These are phyloP conservation scores for Chymomyza fuscimana DNA, from an alignment of 2,888 invertebrate species.

Conservation along the genomic window DNA sequence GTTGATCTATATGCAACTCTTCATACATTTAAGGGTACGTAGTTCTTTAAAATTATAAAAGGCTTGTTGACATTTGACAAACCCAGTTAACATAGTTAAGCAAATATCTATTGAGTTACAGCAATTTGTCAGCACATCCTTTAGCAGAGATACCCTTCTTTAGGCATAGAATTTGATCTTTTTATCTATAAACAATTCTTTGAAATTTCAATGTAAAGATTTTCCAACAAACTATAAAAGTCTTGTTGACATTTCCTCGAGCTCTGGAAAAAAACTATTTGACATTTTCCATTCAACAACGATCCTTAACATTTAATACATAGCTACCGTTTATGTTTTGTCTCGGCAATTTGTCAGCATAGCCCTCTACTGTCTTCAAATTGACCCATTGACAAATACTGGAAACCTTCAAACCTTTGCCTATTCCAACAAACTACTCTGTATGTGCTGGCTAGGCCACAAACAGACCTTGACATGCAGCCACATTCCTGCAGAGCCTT, in stretches of 20 bases:
- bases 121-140: too few relatives aligned
- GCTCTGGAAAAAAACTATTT: neutral
- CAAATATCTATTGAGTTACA: too few relatives aligned
- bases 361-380: neutral
- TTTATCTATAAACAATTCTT: too few relatives aligned
- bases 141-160: too few relatives aligned
- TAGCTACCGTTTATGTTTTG: neutral
- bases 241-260: neutral
- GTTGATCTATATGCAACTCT: too few relatives aligned
- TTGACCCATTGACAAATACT: neutral
- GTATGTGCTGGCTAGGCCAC: neutral
- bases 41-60: too few relatives aligned
- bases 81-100: too few relatives aligned
- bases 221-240: neutral
- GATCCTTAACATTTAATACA: too few relatives aligned
- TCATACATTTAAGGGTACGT: too few relatives aligned
- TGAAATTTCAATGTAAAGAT: neutral
- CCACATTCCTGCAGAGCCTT: constrained; percentile 30
- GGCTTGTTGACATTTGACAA: too few relatives aligned
- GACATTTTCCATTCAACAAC: neutral
- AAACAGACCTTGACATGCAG: constrained; percentile 45
- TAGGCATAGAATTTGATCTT: too few relatives aligned
- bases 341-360: neutral
- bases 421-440: too few relatives aligned
- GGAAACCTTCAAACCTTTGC: constrained; percentile 8